Evolutionary conservation across 2,888 invertebrate genomes (phyloP), one percentile per base, ranked within the genome.

Genomic region (Caenorhabditis sp.): DNA sequence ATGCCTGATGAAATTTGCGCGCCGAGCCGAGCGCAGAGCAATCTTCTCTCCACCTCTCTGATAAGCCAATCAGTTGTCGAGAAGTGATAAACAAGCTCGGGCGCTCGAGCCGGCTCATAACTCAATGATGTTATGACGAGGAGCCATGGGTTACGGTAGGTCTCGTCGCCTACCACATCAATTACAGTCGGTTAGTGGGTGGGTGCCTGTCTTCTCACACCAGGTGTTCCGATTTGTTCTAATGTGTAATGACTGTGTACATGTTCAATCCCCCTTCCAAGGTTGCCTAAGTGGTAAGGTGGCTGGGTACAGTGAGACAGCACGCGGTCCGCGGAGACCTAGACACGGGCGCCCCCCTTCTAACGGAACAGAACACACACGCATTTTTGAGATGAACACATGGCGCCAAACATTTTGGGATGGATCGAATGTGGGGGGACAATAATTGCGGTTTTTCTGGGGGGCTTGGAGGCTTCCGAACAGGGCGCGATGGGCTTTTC

Each of bases 191-290:
- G 32, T 32, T 32, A 32, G 32, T 32, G 9, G n/a, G 37, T 13
- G 37, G 8, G 44, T 11, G 44, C 11, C 5, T n/a, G 18, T 20
- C 50, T 8, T 50, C 40, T 40, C 13, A 11, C 40, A 40, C 40
- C 77, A 77, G 77, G 77, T 77, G 77, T 77, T 77, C 69, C 77
- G 77, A 77, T 77, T 77, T 77, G 77, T 77, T 32, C 32, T 40
- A 65, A 56, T 60, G 47, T 53, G 64, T 72, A 72, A 64, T 72
- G 72, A 62, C 62, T 64, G 62, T 64, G 40, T 44, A 53, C 35
- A 18, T 68, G 55, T 60, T 32, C 47, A n/a, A n/a, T n/a, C n/a
- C n/a, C n/a, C n/a, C n/a, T n/a, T 35, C 60, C 72, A 72, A 72
- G 72, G 72, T 72, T 72, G 64, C 64, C 72, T 64, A 72, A 72